Percentiles rank a stretch among this genome's conserved stretches.
Evolutionary conservation across 2,888 invertebrate species (phyloP).

Genomic region (Tinea trinotella): DNA sequence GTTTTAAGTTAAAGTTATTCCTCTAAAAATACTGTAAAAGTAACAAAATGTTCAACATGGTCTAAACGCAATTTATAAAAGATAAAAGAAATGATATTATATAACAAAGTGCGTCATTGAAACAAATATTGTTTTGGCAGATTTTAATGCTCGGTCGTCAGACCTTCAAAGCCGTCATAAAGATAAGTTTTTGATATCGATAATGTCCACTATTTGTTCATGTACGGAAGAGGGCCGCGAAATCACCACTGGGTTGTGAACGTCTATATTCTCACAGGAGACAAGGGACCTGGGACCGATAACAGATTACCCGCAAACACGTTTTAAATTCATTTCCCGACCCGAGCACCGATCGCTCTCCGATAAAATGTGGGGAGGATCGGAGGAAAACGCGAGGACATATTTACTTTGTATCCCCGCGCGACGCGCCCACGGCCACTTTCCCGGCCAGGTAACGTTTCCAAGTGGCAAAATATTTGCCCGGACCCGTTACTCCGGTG

Average conservation of each 20-base stretch:
- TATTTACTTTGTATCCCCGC: conserved; percentile 70
- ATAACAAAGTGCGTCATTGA: neutral
- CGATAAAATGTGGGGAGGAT: conserved; percentile 63
- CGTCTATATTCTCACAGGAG: conserved; percentile 66
- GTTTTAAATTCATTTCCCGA: conserved; percentile 73
- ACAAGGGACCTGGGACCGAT: conserved; percentile 59
- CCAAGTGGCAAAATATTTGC: conserved; percentile 69
- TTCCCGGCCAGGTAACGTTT: conserved; percentile 66
- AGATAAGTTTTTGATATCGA: conserved; percentile 17
- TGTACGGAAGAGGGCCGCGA: neutral
- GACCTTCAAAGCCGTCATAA: conserved; percentile 1
- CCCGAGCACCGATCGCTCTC: conserved; percentile 68
- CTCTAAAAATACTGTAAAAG: neutral
- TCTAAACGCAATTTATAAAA: neutral
- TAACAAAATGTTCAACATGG: neutral
- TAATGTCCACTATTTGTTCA: conserved; percentile 14
- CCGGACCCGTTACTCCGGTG: conserved; percentile 57
- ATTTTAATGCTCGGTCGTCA: conserved; percentile 8
- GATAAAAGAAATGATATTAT: neutral
- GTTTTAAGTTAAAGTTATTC: neutral
- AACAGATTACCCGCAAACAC: conserved; percentile 74
- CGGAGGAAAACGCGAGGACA: conserved; percentile 59
- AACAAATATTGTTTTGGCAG: conserved; percentile 6
- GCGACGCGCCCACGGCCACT: conserved; percentile 51
- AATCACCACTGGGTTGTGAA: conserved; percentile 26